phyloP scores from a whole-genome alignment of 2,797 vertebrate genomes.

The Spondyliosoma cantharus region DNA sequence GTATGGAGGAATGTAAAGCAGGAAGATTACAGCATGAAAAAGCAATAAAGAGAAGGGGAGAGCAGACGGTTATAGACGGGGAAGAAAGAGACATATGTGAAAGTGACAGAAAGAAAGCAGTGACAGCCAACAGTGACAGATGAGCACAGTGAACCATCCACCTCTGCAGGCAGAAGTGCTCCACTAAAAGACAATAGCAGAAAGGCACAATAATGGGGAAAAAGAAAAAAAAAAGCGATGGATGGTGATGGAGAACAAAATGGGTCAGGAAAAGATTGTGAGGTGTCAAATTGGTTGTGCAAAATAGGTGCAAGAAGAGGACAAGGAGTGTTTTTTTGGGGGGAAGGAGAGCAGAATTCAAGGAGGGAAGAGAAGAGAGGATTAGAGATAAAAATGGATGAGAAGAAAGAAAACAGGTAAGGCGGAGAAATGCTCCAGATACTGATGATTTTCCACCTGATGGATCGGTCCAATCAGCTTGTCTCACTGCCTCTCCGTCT shows the following conservation, averaged over 20 bases:
- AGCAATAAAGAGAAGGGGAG: constrained; percentile 7
- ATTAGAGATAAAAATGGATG: constrained; percentile 43
- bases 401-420: constrained; percentile 2
- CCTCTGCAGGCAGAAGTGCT: constrained; percentile 28
- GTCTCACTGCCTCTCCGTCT: constrained; percentile 1
- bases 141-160: constrained; percentile 25
- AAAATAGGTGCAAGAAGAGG: not conserved
- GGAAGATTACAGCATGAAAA: constrained; percentile 22
- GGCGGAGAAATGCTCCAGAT: constrained; percentile 23
- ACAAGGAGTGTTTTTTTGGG: not conserved
- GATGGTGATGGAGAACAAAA: constrained; percentile 3
- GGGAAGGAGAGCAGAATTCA: not conserved
- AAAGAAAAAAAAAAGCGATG: not conserved
- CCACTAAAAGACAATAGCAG: constrained; percentile 21
- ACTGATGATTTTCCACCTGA: constrained; percentile 52
- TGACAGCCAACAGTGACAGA: constrained; percentile 34
- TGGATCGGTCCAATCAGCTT: constrained; percentile 46
- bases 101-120: constrained; percentile 15
- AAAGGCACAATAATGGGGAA: constrained; percentile 1
- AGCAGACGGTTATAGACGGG: constrained; percentile 26
- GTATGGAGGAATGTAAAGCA: constrained; percentile 4
- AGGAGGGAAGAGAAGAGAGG: not conserved
- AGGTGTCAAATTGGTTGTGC: not conserved
- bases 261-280: not conserved
- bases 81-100: constrained; percentile 24